Evolutionary conservation across 1,140 invertebrate genomes (phyloP).

Genomic region (Callitettix versicolor): DNA sequence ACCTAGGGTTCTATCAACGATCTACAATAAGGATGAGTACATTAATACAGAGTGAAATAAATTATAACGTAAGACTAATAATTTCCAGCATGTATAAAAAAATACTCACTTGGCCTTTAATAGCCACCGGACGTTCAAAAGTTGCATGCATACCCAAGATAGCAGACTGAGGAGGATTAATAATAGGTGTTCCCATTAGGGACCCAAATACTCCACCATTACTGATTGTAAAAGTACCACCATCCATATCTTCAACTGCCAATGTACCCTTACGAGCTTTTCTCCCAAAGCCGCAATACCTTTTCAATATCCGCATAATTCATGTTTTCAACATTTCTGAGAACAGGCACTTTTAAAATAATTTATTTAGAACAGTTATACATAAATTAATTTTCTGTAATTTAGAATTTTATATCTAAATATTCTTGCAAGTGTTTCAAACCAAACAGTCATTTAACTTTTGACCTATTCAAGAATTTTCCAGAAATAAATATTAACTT

Average conservation of each 20-base stretch:
- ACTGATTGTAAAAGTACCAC: slow-evolving; percentile 99
- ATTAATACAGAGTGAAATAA: too few relatives aligned
- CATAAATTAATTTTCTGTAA: too few relatives aligned
- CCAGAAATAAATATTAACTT: too few relatives aligned
- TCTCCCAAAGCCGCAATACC: slow-evolving; percentile 82
- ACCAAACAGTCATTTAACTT: too few relatives aligned
- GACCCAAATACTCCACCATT: slow-evolving; percentile 99
- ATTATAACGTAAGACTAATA: too few relatives aligned
- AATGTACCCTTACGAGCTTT: slow-evolving; percentile 79
- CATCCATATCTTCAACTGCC: slow-evolving; percentile 99
- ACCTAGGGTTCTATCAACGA: too few relatives aligned
- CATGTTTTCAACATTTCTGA: slow-evolving; percentile 92
- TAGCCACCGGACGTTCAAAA: slow-evolving; percentile 87
- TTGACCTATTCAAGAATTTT: too few relatives aligned
- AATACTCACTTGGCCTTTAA: slow-evolving; percentile 79
- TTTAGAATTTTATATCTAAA: too few relatives aligned
- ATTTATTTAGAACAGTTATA: too few relatives aligned
- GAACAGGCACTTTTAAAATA: slow-evolving; percentile 93
- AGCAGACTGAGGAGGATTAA: slow-evolving; percentile 97
- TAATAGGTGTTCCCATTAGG: slow-evolving; percentile 95
- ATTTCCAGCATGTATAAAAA: too few relatives aligned
- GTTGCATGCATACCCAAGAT: slow-evolving; percentile 99
- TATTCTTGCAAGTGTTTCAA: too few relatives aligned
- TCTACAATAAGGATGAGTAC: too few relatives aligned
- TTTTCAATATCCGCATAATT: slow-evolving; percentile 93